Conservation (phyloP, 30 jellyfish, hydroid and myxozoan genomes). For the Sanderia malayensis region DNA sequence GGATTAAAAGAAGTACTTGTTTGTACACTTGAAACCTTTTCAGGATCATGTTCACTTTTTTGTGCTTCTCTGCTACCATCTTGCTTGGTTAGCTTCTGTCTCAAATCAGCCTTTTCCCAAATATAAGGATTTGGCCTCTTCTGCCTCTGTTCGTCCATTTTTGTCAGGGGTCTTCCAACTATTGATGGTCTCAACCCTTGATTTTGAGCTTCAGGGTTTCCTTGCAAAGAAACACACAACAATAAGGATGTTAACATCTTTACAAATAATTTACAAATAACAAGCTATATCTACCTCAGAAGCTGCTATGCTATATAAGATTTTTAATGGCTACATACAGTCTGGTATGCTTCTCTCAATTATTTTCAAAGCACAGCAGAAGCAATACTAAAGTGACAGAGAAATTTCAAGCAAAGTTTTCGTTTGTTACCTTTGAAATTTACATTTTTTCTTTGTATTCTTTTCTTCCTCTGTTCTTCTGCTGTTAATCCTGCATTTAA, state of each 20-base stretch:
- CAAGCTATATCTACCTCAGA: too few relatives aligned
- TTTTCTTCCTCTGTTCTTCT: constrained; percentile 33
- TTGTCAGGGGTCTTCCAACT: background rate
- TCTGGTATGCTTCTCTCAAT: too few relatives aligned
- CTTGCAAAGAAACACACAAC: too few relatives aligned
- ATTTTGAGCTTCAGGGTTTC: background rate
- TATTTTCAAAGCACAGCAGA: too few relatives aligned
- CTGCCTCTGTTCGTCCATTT: background rate
- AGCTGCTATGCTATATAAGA: too few relatives aligned
- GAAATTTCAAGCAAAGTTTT: too few relatives aligned
- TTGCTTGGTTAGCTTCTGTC: constrained; percentile 8
- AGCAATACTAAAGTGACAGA: too few relatives aligned
- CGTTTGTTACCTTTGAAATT: background rate
- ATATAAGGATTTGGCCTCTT: background rate
- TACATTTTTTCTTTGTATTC: constrained; percentile 10
- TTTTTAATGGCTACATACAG: too few relatives aligned
- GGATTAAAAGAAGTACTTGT: constrained; percentile 20
- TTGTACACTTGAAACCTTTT: background rate
- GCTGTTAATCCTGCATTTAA: constrained; percentile 28
- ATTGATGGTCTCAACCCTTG: background rate
- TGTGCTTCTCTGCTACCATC: background rate
- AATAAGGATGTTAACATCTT: too few relatives aligned
- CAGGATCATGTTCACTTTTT: background rate
- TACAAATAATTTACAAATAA: too few relatives aligned
- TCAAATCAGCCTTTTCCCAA: constrained; percentile 26